Base-by-base conservation (phyloP, 2,888 invertebrate species). In the Drepana falcataria region DNA sequence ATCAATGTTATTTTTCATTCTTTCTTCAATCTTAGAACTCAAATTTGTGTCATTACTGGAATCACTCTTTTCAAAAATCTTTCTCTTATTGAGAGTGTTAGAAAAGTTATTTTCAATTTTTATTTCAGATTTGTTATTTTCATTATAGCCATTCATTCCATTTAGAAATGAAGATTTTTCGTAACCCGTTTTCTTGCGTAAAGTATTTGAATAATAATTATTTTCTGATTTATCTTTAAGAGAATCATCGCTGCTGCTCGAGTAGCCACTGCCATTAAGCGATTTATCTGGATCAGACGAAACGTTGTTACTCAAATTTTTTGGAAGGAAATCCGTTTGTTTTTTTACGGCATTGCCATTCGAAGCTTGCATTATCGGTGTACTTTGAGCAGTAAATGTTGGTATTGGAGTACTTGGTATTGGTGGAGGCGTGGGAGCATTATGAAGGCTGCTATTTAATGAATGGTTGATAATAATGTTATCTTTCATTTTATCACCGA, bases 381-480 rank as follows among this genome's bases (percentile, higher is more conserved):
- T 77, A 60, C 75, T 83, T 54, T 81, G 75, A 35, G 68, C 69
- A 61, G 84, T 83, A 53, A 83, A 81, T 47, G 80, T 78, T 49
- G 90, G 89, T 55, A 91, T 77, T 44, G 86, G 90, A 49, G 87
- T 77, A 59, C 72, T 86, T 5, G 89, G 90, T 56, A 88, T 77
- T 35, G 88, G 89, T 21, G 89, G 89, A 21, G 89, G 89, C 53
- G 83, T 60, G 40, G 84, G 80, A 35, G 75, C 69, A 54, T 79
- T 79, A 55, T 64, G 60, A 44, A 67, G 58, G 52, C 64, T 66
- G 57, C 21, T 40, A 1, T 40, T 65, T 48, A 71, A 60, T 21
- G 81, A 81, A 60, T 85, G 83, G 49, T 85, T 85, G 58, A 72
- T 77, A 62, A 85, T 75, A 53, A 87, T 75, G 7, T 79, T 81